These are phyloP conservation scores for Sarotherodon lohbergeri DNA, from an alignment of 2,113 vertebrate genomes.

Conservation along the genomic window DNA sequence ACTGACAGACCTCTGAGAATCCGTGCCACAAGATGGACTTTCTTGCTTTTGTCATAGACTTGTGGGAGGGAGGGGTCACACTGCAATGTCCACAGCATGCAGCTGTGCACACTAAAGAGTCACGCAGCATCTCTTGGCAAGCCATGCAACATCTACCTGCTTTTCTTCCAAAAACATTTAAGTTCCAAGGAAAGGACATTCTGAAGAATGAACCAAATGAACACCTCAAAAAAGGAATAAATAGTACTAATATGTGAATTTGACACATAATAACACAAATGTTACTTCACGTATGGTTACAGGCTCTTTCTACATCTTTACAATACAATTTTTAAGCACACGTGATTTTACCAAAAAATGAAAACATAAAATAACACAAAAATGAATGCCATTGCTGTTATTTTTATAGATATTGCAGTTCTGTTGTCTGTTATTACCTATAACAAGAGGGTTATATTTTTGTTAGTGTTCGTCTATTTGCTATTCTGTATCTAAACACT, in stretches of 20 bases:
- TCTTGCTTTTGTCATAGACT: not conserved
- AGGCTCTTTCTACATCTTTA: not conserved
- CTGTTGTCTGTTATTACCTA: not conserved
- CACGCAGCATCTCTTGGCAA: not conserved
- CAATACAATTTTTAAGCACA: not conserved
- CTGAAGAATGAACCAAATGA: not conserved
- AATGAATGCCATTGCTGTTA: too few species aligned
- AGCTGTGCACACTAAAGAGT: not conserved
- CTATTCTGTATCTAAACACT: not conserved
- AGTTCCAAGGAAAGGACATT: not conserved
- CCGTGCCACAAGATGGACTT: not conserved
- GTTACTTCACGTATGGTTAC: not conserved
- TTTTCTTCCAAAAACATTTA: not conserved
- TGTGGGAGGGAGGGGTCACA: not conserved
- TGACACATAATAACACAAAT: not conserved
- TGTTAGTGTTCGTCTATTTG: not conserved
- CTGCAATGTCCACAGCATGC: rapidly evolving
- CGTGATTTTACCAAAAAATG: rapidly evolving
- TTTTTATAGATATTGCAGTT: not conserved
- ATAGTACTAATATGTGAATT: not conserved
- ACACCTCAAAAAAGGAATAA: not conserved
- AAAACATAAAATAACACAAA: not conserved
- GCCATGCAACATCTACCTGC: not conserved
- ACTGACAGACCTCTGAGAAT: not conserved
- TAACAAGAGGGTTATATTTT: not conserved